Base-by-base conservation (phyloP, 2,888 invertebrate genomes). In the Eristalis pertinax region DNA sequence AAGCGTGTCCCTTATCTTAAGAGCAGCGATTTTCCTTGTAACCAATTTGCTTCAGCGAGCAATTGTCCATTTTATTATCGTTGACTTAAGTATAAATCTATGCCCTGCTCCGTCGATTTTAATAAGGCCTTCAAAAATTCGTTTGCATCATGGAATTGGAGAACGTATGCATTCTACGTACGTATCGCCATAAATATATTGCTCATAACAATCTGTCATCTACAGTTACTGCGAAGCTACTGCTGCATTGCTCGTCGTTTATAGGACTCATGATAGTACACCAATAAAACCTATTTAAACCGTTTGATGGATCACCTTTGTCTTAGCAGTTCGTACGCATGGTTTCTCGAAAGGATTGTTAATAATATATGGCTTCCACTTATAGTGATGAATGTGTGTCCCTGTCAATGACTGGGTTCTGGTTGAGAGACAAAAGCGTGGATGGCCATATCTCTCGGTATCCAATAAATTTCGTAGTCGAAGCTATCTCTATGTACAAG, bases 351-450 rank as follows among this genome's bases (percentile, higher is more conserved):
- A 32, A 64, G 63, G 68, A 69, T 69, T 43, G 68, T 41, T 56
- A 72, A 79, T 79, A 84, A 84, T 74, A 79, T 69, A 84, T 84
- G 83, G 64, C 65, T 69, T 74, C 73, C 74, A 74, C 83, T 84
- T 84, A 84, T 69, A 56, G 69, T 79, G 83, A 84, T 79, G 64
- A 64, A 84, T 72, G 72, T 50, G 62, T 76, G 76, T 72, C 60
- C 76, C 72, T 84, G 83, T 78, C 78, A 78, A 73, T 78, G 77
- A 24, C 22, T 29, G 50, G 50, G 8, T 50, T 50, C 50, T 50
- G 50, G 50, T 50, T n/a, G 56, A 24, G 72, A 29, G 73, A 74
- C 56, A 50, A 69, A 75, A 11, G 58, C 64, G 56, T 65, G 58
- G 69, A 75, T 70, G 62, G 58, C 32, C 69, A 50, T 68, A 70